A percentile compares a stretch with the other conserved stretches of the same genome.
Evolutionary conservation across 1,140 invertebrate genomes (phyloP).

Genomic region (Mactra quadrangularis): DNA sequence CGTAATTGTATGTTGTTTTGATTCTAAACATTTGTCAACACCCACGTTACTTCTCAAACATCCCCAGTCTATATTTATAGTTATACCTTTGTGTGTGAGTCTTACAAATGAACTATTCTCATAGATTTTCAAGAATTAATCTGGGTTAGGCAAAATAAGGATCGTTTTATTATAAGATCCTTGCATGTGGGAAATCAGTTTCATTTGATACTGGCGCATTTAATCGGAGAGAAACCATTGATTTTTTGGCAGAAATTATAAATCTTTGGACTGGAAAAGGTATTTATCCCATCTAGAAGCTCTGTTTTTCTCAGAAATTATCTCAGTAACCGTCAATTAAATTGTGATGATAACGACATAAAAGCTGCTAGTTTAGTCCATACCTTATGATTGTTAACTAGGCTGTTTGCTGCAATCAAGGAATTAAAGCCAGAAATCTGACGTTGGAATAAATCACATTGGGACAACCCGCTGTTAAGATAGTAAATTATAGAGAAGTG

Average conservation of each 20-base stretch:
- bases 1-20: too few relatives aligned
- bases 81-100: too few relatives aligned
- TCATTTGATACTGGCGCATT: background rate
- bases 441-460: conserved; percentile 51
- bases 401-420: conserved; percentile 44
- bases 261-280: conserved; percentile 41
- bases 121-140: too few relatives aligned
- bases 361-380: conserved; percentile 45
- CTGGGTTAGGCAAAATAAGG: too few relatives aligned
- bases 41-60: too few relatives aligned
- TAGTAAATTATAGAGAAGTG: background rate
- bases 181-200: background rate
- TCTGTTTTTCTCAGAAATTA: conserved; percentile 52
- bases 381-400: conserved; percentile 27
- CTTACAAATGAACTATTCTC: too few relatives aligned
- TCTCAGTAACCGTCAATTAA: conserved; percentile 53
- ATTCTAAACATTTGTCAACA: too few relatives aligned
- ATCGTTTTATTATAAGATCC: too few relatives aligned
- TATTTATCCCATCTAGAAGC: conserved; percentile 53
- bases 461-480: conserved; percentile 35
- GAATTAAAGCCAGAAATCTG: conserved; percentile 48
- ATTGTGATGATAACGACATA: conserved; percentile 41
- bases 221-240: background rate
- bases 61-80: too few relatives aligned
- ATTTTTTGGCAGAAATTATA: conserved; percentile 51